Evolutionary conservation across 2,113 vertebrate genomes (phyloP).

Genomic region (Phrynosoma blainvillii): DNA sequence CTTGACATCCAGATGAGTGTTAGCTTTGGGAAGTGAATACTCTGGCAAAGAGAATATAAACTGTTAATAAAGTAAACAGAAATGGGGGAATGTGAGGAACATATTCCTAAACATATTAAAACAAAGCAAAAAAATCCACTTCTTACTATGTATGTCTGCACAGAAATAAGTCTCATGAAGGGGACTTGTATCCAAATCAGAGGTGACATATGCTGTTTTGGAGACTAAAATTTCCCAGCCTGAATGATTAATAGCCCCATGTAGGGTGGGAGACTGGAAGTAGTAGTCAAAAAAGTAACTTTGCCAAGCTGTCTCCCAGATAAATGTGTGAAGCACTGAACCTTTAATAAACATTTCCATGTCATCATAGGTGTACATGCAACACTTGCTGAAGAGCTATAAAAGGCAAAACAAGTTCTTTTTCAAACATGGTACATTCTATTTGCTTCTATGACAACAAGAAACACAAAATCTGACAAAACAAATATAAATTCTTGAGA

Average conservation of each 20-base stretch:
- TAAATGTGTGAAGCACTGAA: neutral
- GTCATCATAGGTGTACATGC: neutral
- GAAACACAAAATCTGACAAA: neutral
- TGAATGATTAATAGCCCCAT: too few relatives aligned
- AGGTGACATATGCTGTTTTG: too few relatives aligned
- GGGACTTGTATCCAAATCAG: too few relatives aligned
- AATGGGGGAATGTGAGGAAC: neutral
- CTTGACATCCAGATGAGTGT: neutral
- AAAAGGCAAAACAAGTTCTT: neutral
- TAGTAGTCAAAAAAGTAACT: too few relatives aligned
- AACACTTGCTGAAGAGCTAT: neutral
- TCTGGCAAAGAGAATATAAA: neutral
- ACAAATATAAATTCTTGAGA: neutral
- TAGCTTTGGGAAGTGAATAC: neutral
- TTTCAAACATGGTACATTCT: neutral
- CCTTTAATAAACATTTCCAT: neutral
- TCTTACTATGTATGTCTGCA: neutral
- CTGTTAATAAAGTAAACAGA: neutral
- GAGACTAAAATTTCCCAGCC: too few relatives aligned
- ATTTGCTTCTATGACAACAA: neutral
- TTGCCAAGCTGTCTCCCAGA: too few relatives aligned
- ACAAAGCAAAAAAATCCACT: neutral
- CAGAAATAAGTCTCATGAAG: neutral
- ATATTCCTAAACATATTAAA: neutral
- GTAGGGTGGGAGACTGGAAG: too few relatives aligned